phyloP scores from a whole-genome alignment of 2,888 invertebrate species.

The Ectobius pallidus region DNA sequence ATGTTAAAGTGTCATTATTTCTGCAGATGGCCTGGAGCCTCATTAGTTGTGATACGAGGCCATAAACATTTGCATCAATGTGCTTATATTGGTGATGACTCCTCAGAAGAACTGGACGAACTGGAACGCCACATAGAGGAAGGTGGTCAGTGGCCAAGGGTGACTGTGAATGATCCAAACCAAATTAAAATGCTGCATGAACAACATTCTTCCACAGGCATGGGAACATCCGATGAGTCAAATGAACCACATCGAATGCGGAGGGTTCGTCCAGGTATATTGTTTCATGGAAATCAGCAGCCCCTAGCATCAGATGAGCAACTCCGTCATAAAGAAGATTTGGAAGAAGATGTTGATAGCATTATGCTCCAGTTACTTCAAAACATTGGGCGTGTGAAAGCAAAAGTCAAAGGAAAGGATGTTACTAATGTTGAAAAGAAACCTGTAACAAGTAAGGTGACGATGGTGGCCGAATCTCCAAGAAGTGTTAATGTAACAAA shows the following conservation, averaged over 20 bases:
- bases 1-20: too few relatives aligned
- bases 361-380: constrained; percentile 43
- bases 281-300: constrained; percentile 28
- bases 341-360: constrained; percentile 48
- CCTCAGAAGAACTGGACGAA: constrained; percentile 76
- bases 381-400: constrained; percentile 42
- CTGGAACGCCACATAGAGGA: constrained; percentile 58
- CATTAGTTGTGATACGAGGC: constrained; percentile 76
- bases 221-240: constrained; percentile 7
- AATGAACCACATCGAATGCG: constrained; percentile 38
- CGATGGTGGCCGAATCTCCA: neutral
- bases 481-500: neutral
- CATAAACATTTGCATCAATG: constrained; percentile 79
- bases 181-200: neutral
- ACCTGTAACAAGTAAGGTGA: neutral
- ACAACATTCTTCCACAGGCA: neutral
- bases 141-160: constrained; percentile 47
- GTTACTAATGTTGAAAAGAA: neutral
- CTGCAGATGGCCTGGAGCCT: constrained; percentile 77
- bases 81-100: constrained; percentile 81
- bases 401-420: constrained; percentile 39
- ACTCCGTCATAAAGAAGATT: constrained; percentile 44
- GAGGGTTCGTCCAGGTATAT: constrained; percentile 36
- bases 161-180: neutral
- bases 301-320: constrained; percentile 35